Evolutionary conservation across 2,113 vertebrate genomes (phyloP), one percentile per base, ranked within the genome.

Genomic region (Cepphus grylle): DNA sequence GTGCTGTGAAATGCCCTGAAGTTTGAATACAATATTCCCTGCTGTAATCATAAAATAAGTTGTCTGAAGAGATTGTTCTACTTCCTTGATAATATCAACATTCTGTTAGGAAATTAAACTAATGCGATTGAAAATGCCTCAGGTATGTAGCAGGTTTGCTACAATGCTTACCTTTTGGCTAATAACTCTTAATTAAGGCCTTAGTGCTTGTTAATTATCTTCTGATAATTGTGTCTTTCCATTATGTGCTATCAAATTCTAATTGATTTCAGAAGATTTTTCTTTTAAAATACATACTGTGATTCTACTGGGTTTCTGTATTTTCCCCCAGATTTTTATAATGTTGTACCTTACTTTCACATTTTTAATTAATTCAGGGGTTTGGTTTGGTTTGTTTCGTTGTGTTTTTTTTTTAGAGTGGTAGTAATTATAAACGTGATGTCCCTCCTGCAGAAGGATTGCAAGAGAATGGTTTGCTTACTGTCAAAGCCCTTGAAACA

Each of bases 401-500:
- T 47, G 9, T 42, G 12, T 14, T 42, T 53, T 45, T 93, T 96
- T 94, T 96, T 91, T 94, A 98, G 98, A 97, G 73, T 83, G 76
- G 21, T 56, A 62, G 91, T 77, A 93, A 30, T 76, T 62, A 40
- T 62, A 89, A 53, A 55, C 81, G 95, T 25, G 86, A 93, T 71
- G 50, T 29, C 61, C 93, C 92, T 70, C 42, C 84, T 56, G 81
- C 97, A 55, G 89, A 97, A 78, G 86, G 92, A 38, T 93, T 96
- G 45, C 93, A 98, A 70, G 98, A 98, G 29, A 99, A 98, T 92
- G 61, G 96, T 59, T 97, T 97, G 45, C 97, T 98, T 73, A 98
- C 98, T 43, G n/a, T 99, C 52, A 97, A 96, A 82, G 98, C 98
- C 29, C 97, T 99, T 65, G 97, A 99, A 94, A 98, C 96, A 94